These are phyloP conservation scores for Eriosoma lanigerum DNA, from an alignment of 1,140 invertebrate species.

Conservation along the genomic window DNA sequence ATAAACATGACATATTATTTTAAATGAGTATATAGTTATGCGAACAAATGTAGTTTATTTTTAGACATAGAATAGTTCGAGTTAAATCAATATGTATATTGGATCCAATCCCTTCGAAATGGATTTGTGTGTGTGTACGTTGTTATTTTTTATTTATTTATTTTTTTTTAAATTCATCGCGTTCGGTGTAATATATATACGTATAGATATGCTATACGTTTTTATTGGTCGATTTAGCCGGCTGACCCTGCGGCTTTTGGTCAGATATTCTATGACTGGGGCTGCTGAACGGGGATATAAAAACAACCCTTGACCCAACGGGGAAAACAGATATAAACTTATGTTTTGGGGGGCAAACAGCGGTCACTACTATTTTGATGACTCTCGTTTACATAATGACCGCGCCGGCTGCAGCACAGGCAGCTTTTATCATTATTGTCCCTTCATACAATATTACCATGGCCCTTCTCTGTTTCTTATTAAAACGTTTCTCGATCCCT, in stretches of 20 bases:
- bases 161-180: slow-evolving; percentile 11
- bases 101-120: neutral
- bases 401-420: slow-evolving; percentile 39
- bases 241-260: slow-evolving; percentile 43
- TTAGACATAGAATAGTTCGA: neutral
- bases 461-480: slow-evolving; percentile 30
- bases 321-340: slow-evolving; percentile 47
- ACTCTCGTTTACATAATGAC: slow-evolving; percentile 51
- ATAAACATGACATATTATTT: too few relatives aligned
- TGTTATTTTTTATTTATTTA: neutral
- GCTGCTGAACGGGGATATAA: slow-evolving; percentile 26
- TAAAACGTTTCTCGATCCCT: slow-evolving; percentile 38
- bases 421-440: slow-evolving; percentile 46
- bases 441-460: slow-evolving; percentile 11
- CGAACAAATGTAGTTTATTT: slow-evolving; percentile 32
- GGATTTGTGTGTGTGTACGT: too few relatives aligned
- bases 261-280: neutral
- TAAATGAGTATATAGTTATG: too few relatives aligned
- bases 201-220: neutral
- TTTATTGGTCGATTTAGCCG: slow-evolving; percentile 48
- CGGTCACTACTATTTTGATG: slow-evolving; percentile 48
- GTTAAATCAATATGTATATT: slow-evolving; percentile 28
- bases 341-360: neutral
- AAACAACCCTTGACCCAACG: slow-evolving; percentile 22
- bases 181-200: neutral